Evolutionary conservation across 1,140 invertebrate genomes (phyloP).

Genomic region (Drosophila novamexicana): DNA sequence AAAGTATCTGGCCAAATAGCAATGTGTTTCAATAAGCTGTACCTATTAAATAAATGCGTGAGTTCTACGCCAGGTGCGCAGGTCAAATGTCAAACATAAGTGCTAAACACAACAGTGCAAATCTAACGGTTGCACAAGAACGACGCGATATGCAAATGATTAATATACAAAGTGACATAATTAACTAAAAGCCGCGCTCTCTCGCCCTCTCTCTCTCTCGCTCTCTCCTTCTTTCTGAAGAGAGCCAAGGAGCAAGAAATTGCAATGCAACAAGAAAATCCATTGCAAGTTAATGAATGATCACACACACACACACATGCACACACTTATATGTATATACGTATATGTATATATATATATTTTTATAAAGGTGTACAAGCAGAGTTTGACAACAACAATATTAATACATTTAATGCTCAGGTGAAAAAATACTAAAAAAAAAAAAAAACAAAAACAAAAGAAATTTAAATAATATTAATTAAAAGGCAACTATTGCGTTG

Average conservation of each 20-base stretch:
- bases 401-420: slow-evolving; percentile 62
- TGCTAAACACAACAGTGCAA: slow-evolving; percentile 22
- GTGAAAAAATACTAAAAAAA: slow-evolving; percentile 40
- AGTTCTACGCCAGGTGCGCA: slow-evolving; percentile 34
- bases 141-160: not conserved
- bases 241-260: not conserved
- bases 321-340: slow-evolving; percentile 7
- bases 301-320: slow-evolving; percentile 2
- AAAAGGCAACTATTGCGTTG: slow-evolving; percentile 61
- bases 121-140: not conserved
- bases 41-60: slow-evolving; percentile 60
- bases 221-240: not conserved
- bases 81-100: slow-evolving; percentile 52
- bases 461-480: slow-evolving; percentile 25
- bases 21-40: slow-evolving; percentile 71
- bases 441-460: slow-evolving; percentile 8
- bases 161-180: slow-evolving; percentile 22
- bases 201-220: not conserved
- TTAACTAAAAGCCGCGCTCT: not conserved
- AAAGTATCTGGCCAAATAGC: slow-evolving; percentile 24
- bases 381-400: slow-evolving; percentile 32
- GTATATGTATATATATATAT: slow-evolving; percentile 39
- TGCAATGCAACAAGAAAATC: not conserved
- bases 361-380: slow-evolving; percentile 67
- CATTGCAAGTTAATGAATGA: slow-evolving; percentile 4